These are phyloP conservation scores for Clarias gariepinus DNA, from an alignment of 2,113 vertebrate species.

Conservation along the genomic window DNA sequence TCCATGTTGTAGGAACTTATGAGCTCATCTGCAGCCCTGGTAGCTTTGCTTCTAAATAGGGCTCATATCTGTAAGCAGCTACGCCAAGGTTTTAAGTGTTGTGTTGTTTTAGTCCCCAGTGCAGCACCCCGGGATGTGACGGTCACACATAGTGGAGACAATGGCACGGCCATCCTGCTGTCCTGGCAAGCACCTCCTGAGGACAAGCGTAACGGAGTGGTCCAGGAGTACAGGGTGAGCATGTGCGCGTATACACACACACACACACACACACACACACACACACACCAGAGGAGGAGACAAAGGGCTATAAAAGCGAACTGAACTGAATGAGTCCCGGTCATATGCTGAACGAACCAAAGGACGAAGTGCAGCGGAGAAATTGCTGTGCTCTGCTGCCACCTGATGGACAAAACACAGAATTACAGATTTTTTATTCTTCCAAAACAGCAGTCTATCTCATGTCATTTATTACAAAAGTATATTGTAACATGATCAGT, in stretches of 20 bases:
- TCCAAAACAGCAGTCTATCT: too few species aligned
- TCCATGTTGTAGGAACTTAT: background rate
- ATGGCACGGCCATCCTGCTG: constrained; percentile 89
- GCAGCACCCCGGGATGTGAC: constrained; percentile 92
- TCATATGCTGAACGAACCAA: background rate
- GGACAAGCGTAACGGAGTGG: constrained; percentile 90
- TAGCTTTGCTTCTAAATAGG: constrained; percentile 7
- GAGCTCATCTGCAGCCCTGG: background rate
- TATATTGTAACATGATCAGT: background rate
- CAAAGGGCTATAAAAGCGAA: constrained; percentile 11
- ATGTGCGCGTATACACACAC: background rate
- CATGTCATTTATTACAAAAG: background rate
- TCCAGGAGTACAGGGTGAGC: constrained; percentile 96
- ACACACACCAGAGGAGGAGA: background rate
- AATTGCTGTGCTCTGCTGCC: constrained; percentile 79
- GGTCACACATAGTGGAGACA: constrained; percentile 90
- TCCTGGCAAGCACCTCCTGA: constrained; percentile 95
- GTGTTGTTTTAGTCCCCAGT: constrained; percentile 82
- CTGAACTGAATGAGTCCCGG: background rate
- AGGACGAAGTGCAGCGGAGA: background rate
- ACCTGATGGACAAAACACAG: constrained; percentile 77
- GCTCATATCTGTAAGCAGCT: background rate
- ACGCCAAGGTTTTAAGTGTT: too few species aligned
- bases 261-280: background rate
- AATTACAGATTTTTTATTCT: background rate